These are phyloP conservation scores for Goniozus legneri DNA, from an alignment of 1,140 invertebrate species.

Conservation along the genomic window DNA sequence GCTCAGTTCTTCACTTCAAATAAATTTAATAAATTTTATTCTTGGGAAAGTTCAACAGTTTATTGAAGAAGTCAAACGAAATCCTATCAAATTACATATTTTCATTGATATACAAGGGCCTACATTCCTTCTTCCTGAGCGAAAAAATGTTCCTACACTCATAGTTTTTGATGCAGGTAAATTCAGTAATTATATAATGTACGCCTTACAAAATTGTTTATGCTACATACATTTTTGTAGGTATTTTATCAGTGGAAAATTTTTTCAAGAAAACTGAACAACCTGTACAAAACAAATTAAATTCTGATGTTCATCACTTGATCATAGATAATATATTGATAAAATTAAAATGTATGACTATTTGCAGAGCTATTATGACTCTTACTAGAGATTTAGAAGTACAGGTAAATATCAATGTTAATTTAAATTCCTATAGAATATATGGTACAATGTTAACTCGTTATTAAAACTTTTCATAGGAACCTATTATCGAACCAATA, in stretches of 20 bases:
- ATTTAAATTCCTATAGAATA: slow-evolving; percentile 2
- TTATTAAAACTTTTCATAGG: slow-evolving; percentile 46
- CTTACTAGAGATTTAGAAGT: slow-evolving; percentile 67
- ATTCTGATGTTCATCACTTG: slow-evolving; percentile 18
- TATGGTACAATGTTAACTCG: not conserved
- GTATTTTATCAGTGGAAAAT: slow-evolving; percentile 73
- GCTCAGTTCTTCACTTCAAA: slow-evolving; percentile 45
- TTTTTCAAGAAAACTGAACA: slow-evolving; percentile 68
- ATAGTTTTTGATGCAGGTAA: slow-evolving; percentile 72
- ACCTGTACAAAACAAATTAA: slow-evolving; percentile 24
- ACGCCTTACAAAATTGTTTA: too few relatives aligned
- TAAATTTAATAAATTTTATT: slow-evolving; percentile 19
- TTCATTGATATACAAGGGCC: slow-evolving; percentile 73
- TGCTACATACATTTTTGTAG: slow-evolving; percentile 47
- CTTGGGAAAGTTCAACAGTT: slow-evolving; percentile 33
- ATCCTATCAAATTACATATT: slow-evolving; percentile 64
- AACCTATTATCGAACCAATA: slow-evolving; percentile 74
- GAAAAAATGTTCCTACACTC: slow-evolving; percentile 75
- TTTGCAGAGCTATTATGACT: slow-evolving; percentile 71
- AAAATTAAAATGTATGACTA: slow-evolving; percentile 64
- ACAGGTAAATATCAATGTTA: slow-evolving; percentile 52
- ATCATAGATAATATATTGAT: slow-evolving; percentile 68
- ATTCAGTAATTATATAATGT: too few relatives aligned
- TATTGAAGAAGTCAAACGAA: slow-evolving; percentile 57
- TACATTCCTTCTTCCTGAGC: slow-evolving; percentile 73